phyloP scores from a whole-genome alignment of 2,113 vertebrate genomes.

The Amphiprion percula region DNA sequence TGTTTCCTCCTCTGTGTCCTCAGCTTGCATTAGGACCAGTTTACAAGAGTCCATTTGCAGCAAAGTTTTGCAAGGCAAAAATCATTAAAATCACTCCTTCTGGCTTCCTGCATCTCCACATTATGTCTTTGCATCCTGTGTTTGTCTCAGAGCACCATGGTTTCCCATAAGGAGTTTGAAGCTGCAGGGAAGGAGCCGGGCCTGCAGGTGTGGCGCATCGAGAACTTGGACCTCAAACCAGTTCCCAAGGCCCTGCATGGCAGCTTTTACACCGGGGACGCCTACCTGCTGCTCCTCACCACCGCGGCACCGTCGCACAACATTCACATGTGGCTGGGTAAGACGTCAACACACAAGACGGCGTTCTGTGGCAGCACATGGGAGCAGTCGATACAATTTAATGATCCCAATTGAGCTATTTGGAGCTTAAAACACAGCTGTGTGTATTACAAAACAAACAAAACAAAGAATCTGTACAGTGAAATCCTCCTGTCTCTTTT shows the following conservation, averaged over 20 bases:
- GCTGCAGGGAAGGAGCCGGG: conserved; percentile 81
- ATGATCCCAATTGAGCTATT: background rate
- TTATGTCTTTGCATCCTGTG: background rate
- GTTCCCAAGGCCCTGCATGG: conserved; percentile 80
- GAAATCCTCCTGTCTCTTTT: no score
- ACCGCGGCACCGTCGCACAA: conserved; percentile 75
- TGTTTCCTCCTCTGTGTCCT: background rate
- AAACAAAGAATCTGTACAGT: background rate
- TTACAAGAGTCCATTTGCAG: background rate
- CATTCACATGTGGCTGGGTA: conserved; percentile 88
- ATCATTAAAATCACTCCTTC: conserved; percentile 25
- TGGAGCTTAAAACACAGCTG: background rate
- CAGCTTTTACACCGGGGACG: conserved; percentile 84
- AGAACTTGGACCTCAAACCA: conserved; percentile 84
- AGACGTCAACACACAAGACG: conserved; percentile 21
- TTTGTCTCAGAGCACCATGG: conserved; percentile 78
- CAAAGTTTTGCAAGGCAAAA: conserved; percentile 35
- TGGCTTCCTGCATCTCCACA: background rate
- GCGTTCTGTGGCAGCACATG: no score
- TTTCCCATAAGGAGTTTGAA: conserved; percentile 84
- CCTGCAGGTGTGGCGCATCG: conserved; percentile 86
- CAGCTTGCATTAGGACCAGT: background rate
- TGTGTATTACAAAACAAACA: no score
- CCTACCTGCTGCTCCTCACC: conserved; percentile 84
- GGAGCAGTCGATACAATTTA: background rate